These are phyloP conservation scores for Heliconius congener DNA, from an alignment of 1,140 invertebrate species.

Conservation along the genomic window DNA sequence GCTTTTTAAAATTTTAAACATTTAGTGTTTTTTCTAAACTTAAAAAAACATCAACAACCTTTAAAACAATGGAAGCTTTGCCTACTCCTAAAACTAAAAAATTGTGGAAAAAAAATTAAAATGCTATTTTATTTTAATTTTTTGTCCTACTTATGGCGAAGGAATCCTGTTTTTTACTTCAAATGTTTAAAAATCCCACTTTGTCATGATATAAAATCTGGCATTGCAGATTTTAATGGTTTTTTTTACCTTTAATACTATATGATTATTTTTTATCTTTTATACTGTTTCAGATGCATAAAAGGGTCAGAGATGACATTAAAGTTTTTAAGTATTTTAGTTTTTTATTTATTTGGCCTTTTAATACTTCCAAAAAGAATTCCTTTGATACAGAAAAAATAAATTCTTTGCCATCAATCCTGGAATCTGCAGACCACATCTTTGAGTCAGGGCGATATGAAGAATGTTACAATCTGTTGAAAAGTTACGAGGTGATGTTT, in stretches of 20 bases:
- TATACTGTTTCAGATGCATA: background rate
- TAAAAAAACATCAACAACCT: too few relatives aligned
- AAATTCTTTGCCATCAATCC: constrained; percentile 33
- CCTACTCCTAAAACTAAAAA: too few relatives aligned
- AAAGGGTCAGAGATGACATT: background rate
- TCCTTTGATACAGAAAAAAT: constrained; percentile 39
- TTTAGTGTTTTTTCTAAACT: too few relatives aligned
- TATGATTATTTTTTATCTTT: background rate
- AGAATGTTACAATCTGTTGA: constrained; percentile 71
- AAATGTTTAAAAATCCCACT: too few relatives aligned
- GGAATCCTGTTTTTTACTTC: too few relatives aligned
- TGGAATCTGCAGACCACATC: constrained; percentile 71
- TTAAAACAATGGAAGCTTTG: too few relatives aligned
- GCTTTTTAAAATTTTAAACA: too few relatives aligned
- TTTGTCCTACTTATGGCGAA: too few relatives aligned
- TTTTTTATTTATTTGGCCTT: constrained; percentile 56
- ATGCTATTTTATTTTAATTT: too few relatives aligned
- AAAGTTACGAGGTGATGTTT: constrained; percentile 48
- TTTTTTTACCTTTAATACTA: background rate
- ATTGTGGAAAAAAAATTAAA: too few relatives aligned
- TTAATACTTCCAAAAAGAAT: constrained; percentile 40
- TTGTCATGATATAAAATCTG: too few relatives aligned
- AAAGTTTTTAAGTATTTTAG: background rate
- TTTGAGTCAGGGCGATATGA: constrained; percentile 78
- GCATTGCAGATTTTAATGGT: too few relatives aligned